These are phyloP conservation scores for Taphrorychus bicolor DNA, from an alignment of 2,888 invertebrate species.

Conservation along the genomic window DNA sequence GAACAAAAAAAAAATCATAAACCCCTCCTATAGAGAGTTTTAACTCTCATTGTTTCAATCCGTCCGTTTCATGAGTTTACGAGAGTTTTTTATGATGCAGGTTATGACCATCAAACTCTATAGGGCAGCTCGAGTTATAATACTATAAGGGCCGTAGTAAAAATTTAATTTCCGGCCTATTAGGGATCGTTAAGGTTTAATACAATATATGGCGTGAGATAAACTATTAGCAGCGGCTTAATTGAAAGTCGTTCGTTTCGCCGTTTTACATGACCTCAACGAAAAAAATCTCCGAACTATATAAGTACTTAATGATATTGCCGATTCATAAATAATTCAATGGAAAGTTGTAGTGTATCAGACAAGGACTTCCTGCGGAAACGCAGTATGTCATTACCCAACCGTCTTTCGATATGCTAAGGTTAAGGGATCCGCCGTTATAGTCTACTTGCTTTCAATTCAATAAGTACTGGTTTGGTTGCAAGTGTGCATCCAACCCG, in stretches of 20 bases:
- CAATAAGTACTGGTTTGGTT: constrained; percentile 25
- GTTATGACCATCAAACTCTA: neutral
- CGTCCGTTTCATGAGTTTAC: neutral
- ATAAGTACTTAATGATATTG: neutral
- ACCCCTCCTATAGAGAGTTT: neutral
- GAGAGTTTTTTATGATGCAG: neutral
- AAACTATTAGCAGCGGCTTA: constrained; percentile 1
- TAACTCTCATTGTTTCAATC: neutral
- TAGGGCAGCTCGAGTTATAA: neutral
- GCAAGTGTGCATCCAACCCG: constrained; percentile 18
- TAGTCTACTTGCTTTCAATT: constrained; percentile 40
- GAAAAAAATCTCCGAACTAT: neutral
- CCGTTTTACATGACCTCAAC: neutral
- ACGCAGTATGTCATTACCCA: constrained; percentile 38
- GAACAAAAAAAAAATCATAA: neutral
- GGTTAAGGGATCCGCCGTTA: constrained; percentile 38
- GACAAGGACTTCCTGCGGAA: constrained; percentile 39
- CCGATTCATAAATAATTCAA: constrained; percentile 21
- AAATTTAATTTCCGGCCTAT: constrained; percentile 39
- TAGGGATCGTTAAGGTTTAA: constrained; percentile 22
- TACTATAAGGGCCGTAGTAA: constrained; percentile 35
- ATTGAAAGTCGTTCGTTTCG: neutral
- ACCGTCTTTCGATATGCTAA: constrained; percentile 39
- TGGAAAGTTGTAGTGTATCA: constrained; percentile 34
- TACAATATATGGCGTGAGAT: constrained; percentile 16